Evolutionary conservation across 2,888 invertebrate genomes (phyloP), one percentile per base, ranked within the genome.

Genomic region (Cantharis nigra): DNA sequence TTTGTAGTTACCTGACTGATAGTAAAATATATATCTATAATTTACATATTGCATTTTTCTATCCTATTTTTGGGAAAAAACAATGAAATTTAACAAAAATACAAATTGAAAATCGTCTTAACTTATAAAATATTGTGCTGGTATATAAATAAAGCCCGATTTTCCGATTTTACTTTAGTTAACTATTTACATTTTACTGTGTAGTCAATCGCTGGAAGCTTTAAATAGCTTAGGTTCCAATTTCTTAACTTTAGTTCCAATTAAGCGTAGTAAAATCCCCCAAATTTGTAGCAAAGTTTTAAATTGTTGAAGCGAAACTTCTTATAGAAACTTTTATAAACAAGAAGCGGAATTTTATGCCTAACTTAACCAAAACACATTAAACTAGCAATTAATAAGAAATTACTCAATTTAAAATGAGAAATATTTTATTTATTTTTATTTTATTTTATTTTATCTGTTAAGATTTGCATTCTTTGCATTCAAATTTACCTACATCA

Each of bases 1-100:
- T 77, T 77, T 77, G 74, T 74, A 77, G 70, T 63, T 30, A 77
- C 74, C 77, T 71, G 70, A 71, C 69, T 72, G 71, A 67, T 63
- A 67, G 63, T 74, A 33, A 71, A 77, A 71, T 76, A 65, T 69
- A 69, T 63, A 72, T 69, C 63, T 26, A 18, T 67, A 75, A 74
- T 71, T 75, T 75, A 30, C 26, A 67, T 75, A 71, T 69, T n/a
- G n/a, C 2, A 49, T 49, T 49, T 49, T n/a, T 9, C 9, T n/a
- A n/a, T n/a, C 7, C 7, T n/a, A n/a, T n/a, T 49, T 13, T n/a
- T n/a, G 7, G 4, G n/a, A 9, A 49, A n/a, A 20, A 49, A 49
- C n/a, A n/a, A 2, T 49, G n/a, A 49, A 33, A 3, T 33, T 33
- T 4, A 13, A 13, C 3, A 33, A 33, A 33, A 33, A 33, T 33